Percentiles rank a stretch among this genome's conserved stretches.
These are phyloP conservation scores for Dorcus parallelipipedus DNA, from an alignment of 2,888 invertebrate genomes.

Conservation along the genomic window DNA sequence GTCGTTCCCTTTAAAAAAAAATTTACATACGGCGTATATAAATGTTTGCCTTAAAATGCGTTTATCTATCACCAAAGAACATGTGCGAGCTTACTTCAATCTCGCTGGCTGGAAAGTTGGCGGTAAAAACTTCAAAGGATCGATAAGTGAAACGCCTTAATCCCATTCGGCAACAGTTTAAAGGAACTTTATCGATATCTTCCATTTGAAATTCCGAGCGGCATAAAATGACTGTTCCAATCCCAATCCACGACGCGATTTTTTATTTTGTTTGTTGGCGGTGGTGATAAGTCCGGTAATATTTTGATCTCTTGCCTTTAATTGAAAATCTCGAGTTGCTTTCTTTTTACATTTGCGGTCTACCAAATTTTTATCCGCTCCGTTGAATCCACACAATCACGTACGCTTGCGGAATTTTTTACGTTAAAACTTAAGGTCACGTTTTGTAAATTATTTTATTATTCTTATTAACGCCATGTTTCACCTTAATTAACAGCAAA, in stretches of 20 bases:
- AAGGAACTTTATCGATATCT: slow-evolving; percentile 8
- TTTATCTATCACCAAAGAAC: too few relatives aligned
- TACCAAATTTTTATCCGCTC: too few relatives aligned
- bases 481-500: too few relatives aligned
- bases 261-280: slow-evolving; percentile 11
- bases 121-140: slow-evolving; percentile 13
- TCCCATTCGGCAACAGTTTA: slow-evolving; percentile 12
- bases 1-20: too few relatives aligned
- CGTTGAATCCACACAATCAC: too few relatives aligned
- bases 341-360: too few relatives aligned
- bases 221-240: slow-evolving; percentile 5
- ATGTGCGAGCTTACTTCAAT: neutral
- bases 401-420: too few relatives aligned
- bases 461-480: too few relatives aligned
- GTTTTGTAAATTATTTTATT: too few relatives aligned
- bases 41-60: too few relatives aligned
- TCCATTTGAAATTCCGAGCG: slow-evolving; percentile 8
- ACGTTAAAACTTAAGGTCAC: too few relatives aligned
- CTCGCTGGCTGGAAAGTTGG: neutral
- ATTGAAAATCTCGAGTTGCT: neutral
- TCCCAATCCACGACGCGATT: slow-evolving; percentile 3
- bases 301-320: slow-evolving; percentile 14
- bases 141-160: slow-evolving; percentile 12
- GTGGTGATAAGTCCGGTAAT: slow-evolving; percentile 7
- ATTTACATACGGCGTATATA: too few relatives aligned